phyloP scores from a whole-genome alignment of 53 echinoderm and acorn worm genomes.

The Holothuria leucospilota region DNA sequence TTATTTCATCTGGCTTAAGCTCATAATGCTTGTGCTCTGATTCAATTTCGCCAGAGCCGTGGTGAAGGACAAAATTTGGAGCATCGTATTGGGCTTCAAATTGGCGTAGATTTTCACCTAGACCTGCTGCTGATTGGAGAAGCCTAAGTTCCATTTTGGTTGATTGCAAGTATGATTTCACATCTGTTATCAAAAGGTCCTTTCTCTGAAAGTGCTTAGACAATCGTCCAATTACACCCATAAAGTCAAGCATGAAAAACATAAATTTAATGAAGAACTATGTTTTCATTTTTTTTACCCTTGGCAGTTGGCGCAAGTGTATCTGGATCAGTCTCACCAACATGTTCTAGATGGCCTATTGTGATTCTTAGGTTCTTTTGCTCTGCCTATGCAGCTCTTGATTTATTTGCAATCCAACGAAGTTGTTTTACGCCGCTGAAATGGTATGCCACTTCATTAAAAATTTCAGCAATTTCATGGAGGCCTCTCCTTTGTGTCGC shows the following conservation, averaged over 20 bases:
- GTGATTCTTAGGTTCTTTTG: conserved; percentile 11
- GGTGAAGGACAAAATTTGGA: neutral
- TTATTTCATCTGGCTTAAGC: too few relatives aligned
- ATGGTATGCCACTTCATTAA: neutral
- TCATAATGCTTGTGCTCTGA: neutral
- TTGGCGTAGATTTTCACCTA: neutral
- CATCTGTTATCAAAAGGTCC: too few relatives aligned
- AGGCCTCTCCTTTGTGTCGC: conserved; percentile 1
- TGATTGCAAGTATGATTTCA: neutral
- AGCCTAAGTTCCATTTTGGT: conserved; percentile 8
- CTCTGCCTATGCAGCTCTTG: conserved; percentile 8
- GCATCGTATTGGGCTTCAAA: neutral
- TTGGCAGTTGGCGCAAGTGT: too few relatives aligned
- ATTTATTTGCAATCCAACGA: conserved; percentile 14
- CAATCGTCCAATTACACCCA: too few relatives aligned
- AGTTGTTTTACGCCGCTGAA: conserved; percentile 28
- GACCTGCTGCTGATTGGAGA: conserved; percentile 1
- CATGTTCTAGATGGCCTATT: conserved; percentile 23
- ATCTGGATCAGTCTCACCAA: neutral
- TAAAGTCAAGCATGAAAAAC: too few relatives aligned
- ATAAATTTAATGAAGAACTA: too few relatives aligned
- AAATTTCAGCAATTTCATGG: conserved; percentile 2
- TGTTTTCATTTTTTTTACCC: too few relatives aligned
- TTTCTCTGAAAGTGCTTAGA: too few relatives aligned
- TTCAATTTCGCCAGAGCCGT: neutral